Evolutionary conservation across 2,888 invertebrate species (phyloP).

Genomic region (Athrips mouffetella): DNA sequence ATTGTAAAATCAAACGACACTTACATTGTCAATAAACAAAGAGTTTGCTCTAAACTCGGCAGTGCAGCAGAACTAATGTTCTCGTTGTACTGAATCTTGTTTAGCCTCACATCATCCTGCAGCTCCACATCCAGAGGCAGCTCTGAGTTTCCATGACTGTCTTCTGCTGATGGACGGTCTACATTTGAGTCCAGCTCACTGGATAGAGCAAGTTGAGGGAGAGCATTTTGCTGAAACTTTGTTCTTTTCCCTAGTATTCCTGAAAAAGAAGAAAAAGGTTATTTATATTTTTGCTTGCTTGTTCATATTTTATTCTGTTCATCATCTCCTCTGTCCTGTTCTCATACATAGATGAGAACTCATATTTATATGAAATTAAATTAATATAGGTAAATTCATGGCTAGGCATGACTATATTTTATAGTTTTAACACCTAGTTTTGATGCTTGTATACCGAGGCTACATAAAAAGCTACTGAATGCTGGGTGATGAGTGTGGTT

Average conservation of each 20-base stretch:
- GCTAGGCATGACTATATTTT: too few species aligned
- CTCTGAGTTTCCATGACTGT: constrained; percentile 67
- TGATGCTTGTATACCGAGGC: too few species aligned
- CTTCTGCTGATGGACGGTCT: constrained; percentile 60
- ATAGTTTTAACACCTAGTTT: too few species aligned
- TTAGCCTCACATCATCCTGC: constrained; percentile 92
- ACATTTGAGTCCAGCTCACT: constrained; percentile 71
- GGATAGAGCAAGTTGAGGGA: constrained; percentile 89
- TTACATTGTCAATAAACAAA: constrained; percentile 87
- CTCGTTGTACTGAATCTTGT: constrained; percentile 85
- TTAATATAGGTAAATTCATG: too few species aligned
- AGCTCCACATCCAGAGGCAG: constrained; percentile 84
- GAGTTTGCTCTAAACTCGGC: constrained; percentile 86
- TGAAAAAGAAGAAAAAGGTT: constrained; percentile 25
- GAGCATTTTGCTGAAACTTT: constrained; percentile 87
- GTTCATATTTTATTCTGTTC: too few species aligned
- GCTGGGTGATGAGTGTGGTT: too few species aligned
- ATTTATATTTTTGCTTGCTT: background rate
- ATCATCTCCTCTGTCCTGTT: too few species aligned
- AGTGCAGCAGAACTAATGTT: constrained; percentile 72
- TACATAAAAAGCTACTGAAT: too few species aligned
- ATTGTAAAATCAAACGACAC: constrained; percentile 26
- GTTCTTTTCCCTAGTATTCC: constrained; percentile 94
- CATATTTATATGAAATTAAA: too few species aligned
- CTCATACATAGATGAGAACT: too few species aligned